These are phyloP conservation scores for Acanthurus lineatus DNA, from an alignment of 2,797 vertebrate species.

Conservation along the genomic window DNA sequence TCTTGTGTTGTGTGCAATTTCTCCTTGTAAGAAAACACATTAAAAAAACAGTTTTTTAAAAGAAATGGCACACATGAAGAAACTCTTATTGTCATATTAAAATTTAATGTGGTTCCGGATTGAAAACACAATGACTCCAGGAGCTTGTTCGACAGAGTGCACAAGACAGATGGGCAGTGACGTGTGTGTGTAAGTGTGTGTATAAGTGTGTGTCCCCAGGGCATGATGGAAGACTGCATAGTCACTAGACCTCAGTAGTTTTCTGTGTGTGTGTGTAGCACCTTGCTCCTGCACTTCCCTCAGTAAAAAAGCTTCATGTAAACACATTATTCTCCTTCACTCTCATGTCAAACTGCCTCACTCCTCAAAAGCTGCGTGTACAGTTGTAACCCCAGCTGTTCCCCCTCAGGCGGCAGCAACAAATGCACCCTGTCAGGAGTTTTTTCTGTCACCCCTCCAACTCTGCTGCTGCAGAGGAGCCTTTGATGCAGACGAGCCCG, in stretches of 20 bases:
- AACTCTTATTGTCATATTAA: conserved; percentile 7
- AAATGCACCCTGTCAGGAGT: conserved; percentile 23
- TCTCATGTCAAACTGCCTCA: conserved; percentile 34
- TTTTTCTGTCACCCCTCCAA: conserved; percentile 1
- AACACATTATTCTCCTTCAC: conserved; percentile 62
- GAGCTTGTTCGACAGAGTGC: conserved; percentile 40
- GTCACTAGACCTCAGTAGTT: conserved; percentile 20
- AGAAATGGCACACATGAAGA: not conserved
- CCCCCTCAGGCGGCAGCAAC: conserved; percentile 16
- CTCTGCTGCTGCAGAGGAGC: conserved; percentile 16
- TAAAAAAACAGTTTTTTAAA: not conserved
- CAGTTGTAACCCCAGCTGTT: conserved; percentile 21
- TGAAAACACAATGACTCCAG: conserved; percentile 27
- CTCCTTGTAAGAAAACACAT: not conserved
- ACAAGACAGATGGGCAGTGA: conserved; percentile 63
- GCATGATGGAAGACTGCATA: conserved; percentile 28
- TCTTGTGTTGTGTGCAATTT: too few relatives aligned
- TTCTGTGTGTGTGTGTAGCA: conserved; percentile 21
- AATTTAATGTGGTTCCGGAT: conserved; percentile 20
- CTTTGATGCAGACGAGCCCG: conserved; percentile 28
- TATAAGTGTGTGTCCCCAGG: conserved; percentile 25
- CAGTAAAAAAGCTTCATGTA: conserved; percentile 46
- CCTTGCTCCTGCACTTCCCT: conserved; percentile 20
- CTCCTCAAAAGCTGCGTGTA: conserved; percentile 11
- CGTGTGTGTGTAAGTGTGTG: too few relatives aligned